phyloP scores from a whole-genome alignment of 2,113 vertebrate species.

The Pogonocichla stellata region DNA sequence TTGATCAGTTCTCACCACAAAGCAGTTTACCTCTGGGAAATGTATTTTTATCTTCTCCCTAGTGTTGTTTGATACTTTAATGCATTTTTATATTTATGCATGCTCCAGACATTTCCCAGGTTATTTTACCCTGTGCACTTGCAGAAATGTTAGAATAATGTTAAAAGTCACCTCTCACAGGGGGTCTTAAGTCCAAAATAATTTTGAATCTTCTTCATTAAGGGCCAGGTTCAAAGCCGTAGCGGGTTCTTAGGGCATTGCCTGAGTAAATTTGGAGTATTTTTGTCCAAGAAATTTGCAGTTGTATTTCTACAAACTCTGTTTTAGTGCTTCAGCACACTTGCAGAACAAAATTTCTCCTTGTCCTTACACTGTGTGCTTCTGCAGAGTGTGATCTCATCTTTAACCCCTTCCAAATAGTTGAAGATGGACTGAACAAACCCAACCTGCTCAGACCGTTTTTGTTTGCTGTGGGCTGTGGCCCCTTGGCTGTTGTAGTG shows the following conservation, averaged over 20 bases:
- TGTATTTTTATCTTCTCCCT: not conserved
- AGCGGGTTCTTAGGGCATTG: rapidly evolving
- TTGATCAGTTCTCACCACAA: not conserved
- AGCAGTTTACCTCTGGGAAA: not conserved
- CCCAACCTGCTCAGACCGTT: not conserved
- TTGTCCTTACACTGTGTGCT: not conserved
- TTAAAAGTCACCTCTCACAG: not conserved
- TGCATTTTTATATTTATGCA: too few relatives aligned
- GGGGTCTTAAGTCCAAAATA: not conserved
- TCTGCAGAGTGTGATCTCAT: not conserved
- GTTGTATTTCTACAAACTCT: not conserved
- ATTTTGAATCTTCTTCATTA: not conserved
- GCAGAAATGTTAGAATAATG: not conserved
- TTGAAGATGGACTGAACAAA: not conserved
- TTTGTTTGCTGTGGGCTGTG: not conserved
- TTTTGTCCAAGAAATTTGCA: not conserved
- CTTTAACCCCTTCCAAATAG: not conserved
- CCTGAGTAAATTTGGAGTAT: not conserved
- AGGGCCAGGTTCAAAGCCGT: not conserved
- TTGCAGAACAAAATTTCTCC: not conserved
- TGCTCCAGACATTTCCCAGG: not conserved
- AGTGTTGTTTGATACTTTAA: not conserved
- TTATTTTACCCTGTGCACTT: not conserved
- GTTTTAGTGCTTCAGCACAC: not conserved
- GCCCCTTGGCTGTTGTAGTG: not conserved